Base-by-base conservation (phyloP, 2,888 invertebrate species). In the Saturnia japonica region DNA sequence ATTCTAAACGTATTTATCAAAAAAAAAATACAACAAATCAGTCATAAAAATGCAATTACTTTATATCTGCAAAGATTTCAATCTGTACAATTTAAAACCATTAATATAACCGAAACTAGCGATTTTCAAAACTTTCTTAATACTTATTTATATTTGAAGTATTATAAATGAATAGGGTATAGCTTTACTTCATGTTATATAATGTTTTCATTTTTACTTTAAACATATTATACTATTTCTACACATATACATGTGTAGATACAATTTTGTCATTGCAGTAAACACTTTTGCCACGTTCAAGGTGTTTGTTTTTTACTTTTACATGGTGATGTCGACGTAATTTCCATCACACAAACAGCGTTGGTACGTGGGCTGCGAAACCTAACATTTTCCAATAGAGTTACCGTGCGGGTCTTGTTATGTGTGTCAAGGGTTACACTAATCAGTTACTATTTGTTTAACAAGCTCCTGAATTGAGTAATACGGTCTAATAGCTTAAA, bases 341-440 rank as follows among this genome's bases (percentile, higher is more conserved):
- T 83, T 83, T 83, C 77, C 80, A 79, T 74, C 76, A 77, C 75
- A 74, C 74, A 78, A 75, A 80, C 77, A 74, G 73, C 74, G 68
- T 72, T 74, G 74, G 75, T 74, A 82, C 82, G 85, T 85, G 82
- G 84, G 86, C 86, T 85, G 81, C 78, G 82, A 91, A 88, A 88
- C 87, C 88, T 89, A 90, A 87, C 87, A 88, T 91, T 92, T 93
- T 92, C 90, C 91, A 91, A 81, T 90, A 91, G 91, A 93, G 88
- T 89, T 90, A 86, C 83, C 82, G 87, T 87, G 87, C 85, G 82
- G 82, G 78, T 85, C 84, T 88, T 84, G 84, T 84, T 86, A 91
- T 89, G 90, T 91, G 74, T 93, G 93, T 93, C 93, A 93, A 93
- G 93, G 93, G 91, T 91, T 88, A 85, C 81, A 82, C 82, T 93